These are phyloP conservation scores for Temnopleurus reevesii DNA, from an alignment of 53 echinoderm and acorn worm species.

Conservation along the genomic window DNA sequence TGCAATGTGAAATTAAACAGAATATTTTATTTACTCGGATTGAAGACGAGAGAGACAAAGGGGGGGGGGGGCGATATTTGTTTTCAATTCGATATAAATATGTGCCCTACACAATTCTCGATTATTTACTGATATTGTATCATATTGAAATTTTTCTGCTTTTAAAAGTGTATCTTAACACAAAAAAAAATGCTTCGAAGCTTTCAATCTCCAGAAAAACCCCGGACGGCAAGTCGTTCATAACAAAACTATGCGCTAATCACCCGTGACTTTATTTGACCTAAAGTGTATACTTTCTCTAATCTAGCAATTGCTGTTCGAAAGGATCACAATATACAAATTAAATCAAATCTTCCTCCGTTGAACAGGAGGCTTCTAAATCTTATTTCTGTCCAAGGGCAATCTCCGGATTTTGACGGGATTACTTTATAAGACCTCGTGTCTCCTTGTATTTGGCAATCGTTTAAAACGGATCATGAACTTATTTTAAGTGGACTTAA, in stretches of 20 bases:
- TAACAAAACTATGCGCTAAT: not conserved
- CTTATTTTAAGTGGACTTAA: not conserved
- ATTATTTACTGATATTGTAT: too few relatives aligned
- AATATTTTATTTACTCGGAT: too few relatives aligned
- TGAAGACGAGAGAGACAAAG: too few relatives aligned
- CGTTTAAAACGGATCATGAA: not conserved
- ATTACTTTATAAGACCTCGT: constrained; percentile 16
- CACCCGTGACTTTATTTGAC: not conserved
- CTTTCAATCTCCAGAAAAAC: too few relatives aligned
- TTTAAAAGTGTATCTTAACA: too few relatives aligned
- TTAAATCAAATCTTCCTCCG: not conserved
- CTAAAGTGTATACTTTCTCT: not conserved
- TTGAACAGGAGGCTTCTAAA: not conserved
- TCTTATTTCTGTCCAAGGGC: not conserved
- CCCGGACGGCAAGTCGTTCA: too few relatives aligned
- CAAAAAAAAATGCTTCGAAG: too few relatives aligned
- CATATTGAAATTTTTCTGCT: too few relatives aligned
- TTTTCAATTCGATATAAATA: too few relatives aligned
- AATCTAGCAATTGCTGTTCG: not conserved
- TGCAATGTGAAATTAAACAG: too few relatives aligned
- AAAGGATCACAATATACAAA: not conserved
- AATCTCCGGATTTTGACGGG: not conserved
- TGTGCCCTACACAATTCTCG: too few relatives aligned
- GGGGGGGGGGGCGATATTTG: too few relatives aligned
- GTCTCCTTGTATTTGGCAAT: constrained; percentile 31